A percentile compares a stretch with the other conserved stretches of the same genome.
These are phyloP conservation scores for Zele albiditarsus DNA, from an alignment of 2,888 invertebrate genomes.

Conservation along the genomic window DNA sequence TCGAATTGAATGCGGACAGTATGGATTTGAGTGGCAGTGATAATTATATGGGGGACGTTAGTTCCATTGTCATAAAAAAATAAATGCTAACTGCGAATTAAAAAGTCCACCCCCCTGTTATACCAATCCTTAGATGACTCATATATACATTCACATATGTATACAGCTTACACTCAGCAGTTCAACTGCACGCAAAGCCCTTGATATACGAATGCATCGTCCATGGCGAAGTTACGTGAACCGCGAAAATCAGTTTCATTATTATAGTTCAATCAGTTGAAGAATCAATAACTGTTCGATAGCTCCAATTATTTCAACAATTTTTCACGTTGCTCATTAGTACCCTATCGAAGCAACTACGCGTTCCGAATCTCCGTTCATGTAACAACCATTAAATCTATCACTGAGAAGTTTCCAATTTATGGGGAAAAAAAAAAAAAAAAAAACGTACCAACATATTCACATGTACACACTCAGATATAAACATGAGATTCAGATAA, in stretches of 20 bases:
- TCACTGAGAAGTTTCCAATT: conserved; percentile 31
- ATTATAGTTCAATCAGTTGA: conserved; percentile 61
- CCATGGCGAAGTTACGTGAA: conserved; percentile 66
- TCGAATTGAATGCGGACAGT: too few species aligned
- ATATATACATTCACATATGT: not conserved
- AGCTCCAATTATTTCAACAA: conserved; percentile 59
- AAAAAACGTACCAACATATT: conserved; percentile 21
- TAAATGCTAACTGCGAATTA: not conserved
- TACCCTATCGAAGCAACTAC: conserved; percentile 15
- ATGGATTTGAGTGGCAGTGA: conserved; percentile 21
- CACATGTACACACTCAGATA: not conserved
- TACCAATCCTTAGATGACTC: not conserved
- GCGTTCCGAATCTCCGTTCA: conserved; percentile 22
- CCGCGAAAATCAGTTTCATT: conserved; percentile 68
- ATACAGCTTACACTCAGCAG: conserved; percentile 60
- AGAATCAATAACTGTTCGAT: conserved; percentile 60
- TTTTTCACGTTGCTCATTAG: conserved; percentile 41
- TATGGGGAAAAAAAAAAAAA: conserved; percentile 34
- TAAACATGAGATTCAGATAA: not conserved
- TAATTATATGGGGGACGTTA: conserved; percentile 46
- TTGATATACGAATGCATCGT: conserved; percentile 64
- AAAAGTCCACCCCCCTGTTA: conserved; percentile 41
- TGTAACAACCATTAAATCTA: conserved; percentile 33
- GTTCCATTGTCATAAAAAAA: conserved; percentile 2
- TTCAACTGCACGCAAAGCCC: conserved; percentile 65